Conservation (phyloP, 1,140 invertebrate species). For the Aporrectodea caliginosa region DNA sequence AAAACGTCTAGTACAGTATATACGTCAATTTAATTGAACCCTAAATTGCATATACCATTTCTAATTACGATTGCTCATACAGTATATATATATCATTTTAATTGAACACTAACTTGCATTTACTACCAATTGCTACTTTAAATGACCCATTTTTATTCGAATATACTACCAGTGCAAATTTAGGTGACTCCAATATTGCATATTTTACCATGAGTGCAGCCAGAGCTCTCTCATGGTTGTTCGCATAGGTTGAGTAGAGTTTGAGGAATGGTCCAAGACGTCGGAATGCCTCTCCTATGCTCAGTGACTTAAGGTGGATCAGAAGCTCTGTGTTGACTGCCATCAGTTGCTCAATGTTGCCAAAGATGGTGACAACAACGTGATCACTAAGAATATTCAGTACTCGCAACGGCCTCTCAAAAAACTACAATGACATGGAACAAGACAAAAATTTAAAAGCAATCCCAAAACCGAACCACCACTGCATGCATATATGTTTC, state of each 20-base stretch:
- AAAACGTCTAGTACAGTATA: too few species aligned
- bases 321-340: slow-evolving; percentile 68
- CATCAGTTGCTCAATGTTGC: slow-evolving; percentile 69
- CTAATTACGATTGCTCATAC: too few species aligned
- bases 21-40: too few species aligned
- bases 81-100: too few species aligned
- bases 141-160: slow-evolving; percentile 51
- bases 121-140: slow-evolving; percentile 32
- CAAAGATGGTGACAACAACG: slow-evolving; percentile 63
- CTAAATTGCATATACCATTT: too few species aligned
- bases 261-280: slow-evolving; percentile 73
- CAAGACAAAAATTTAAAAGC: too few species aligned
- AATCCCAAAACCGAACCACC: too few species aligned
- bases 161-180: background rate
- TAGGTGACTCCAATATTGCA: too few species aligned
- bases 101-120: too few species aligned
- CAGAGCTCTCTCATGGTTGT: slow-evolving; percentile 65
- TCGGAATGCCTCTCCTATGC: slow-evolving; percentile 66
- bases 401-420: slow-evolving; percentile 65
- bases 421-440: too few species aligned
- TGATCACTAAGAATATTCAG: slow-evolving; percentile 61
- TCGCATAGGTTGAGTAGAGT: slow-evolving; percentile 72
- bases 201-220: slow-evolving; percentile 43
- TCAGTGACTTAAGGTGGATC: slow-evolving; percentile 62
- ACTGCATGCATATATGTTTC: too few species aligned